These are phyloP conservation scores for Drosophila paranaensis DNA, from an alignment of 2,888 invertebrate genomes.

Conservation along the genomic window DNA sequence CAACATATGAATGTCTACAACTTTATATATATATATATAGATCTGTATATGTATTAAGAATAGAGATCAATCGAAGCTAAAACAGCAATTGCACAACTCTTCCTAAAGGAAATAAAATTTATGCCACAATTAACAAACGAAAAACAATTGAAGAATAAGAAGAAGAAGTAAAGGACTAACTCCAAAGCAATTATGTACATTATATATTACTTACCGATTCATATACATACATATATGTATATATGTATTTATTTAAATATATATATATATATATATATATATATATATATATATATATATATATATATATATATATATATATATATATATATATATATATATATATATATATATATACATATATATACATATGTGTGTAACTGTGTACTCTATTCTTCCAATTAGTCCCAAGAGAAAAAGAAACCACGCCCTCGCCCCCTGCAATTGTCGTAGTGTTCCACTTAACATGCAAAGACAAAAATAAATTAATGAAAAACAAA, in stretches of 20 bases:
- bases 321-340: too few species aligned
- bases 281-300: too few species aligned
- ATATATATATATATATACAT: not conserved
- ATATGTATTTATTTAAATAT: constrained; percentile 8
- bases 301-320: too few species aligned
- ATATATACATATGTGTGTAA: constrained; percentile 35
- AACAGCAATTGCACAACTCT: constrained; percentile 78
- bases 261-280: too few species aligned
- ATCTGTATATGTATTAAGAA: constrained; percentile 36
- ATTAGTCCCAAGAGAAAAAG: constrained; percentile 43
- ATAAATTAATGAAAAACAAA: constrained; percentile 17
- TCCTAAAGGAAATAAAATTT: constrained; percentile 77
- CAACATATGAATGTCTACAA: constrained; percentile 72
- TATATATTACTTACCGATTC: constrained; percentile 32
- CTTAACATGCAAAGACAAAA: constrained; percentile 25
- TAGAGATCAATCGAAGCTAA: constrained; percentile 57
- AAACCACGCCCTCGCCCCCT: constrained; percentile 20
- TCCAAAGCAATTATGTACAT: constrained; percentile 74
- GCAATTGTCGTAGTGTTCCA: constrained; percentile 66
- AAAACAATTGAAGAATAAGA: not conserved
- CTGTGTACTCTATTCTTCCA: constrained; percentile 70
- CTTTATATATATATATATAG: constrained; percentile 53
- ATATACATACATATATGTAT: too few species aligned
- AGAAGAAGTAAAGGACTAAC: constrained; percentile 54
- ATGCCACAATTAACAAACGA: constrained; percentile 67